Evolutionary conservation across 2,888 invertebrate genomes (phyloP), one percentile per base, ranked within the genome.

Genomic region (Pristionchus entomophagus): DNA sequence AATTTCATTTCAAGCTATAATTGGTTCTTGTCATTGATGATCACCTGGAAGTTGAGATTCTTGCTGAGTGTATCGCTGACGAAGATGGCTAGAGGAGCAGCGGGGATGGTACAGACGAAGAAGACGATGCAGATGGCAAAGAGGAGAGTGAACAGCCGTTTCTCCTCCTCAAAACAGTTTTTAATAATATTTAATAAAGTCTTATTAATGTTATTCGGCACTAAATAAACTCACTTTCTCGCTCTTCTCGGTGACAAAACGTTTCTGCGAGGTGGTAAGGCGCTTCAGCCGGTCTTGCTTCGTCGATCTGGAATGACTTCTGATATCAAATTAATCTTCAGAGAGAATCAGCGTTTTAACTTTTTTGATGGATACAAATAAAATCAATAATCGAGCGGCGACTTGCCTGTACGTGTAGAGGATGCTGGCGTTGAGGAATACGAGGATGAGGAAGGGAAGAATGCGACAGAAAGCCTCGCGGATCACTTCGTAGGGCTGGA

Each of bases 91-190:
- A 94, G 92, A 0, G 93, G 93, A 3, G 94, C 94, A 6, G 94
- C 94, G 26, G 95, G 95, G 26, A 94, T 94, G 85, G 94, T 94
- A 87, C 95, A 94, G 14, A 95, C 89, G 88, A 95, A 94, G 90
- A 95, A 95, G 29, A 95, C 92, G 65, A 94, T 93, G 38, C 94
- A 94, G 82, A 95, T 94, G n/a, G 94, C 94, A 32, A 94, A 94
- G 38, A 95, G 93, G 4, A 95, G 92, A 17, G 93, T 92, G 83
- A 94, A 94, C 59, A 95, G 92, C 8, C 94, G 93, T 45, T 94
- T 94, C 87, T 95, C 95, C 89, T 95, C 94, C 88, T 94, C 92
- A n/a, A 32, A 53, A 49, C n/a, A 65, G 1, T 38, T 45, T 14
- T 77, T 77, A 77, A 12, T 3, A 38, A 0, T 2, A n/a, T n/a